Evolutionary conservation across 2,888 invertebrate genomes (phyloP).

Genomic region (Leucania comma): DNA sequence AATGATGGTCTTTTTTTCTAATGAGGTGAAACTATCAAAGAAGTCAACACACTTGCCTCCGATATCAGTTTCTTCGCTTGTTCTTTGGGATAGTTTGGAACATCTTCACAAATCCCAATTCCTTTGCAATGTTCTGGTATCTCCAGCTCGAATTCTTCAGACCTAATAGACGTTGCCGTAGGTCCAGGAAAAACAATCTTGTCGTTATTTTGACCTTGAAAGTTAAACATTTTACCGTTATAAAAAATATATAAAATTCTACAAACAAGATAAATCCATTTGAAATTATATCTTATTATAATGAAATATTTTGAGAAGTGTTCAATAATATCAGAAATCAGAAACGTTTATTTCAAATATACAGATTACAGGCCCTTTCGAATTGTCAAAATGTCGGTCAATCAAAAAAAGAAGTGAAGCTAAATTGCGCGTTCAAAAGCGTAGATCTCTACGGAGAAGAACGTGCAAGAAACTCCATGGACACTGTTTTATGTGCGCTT

Average conservation of each 20-base stretch:
- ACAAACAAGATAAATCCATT: neutral
- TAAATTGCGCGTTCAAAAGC: too few relatives aligned
- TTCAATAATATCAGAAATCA: neutral
- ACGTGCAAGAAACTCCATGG: too few relatives aligned
- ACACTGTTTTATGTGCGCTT: too few relatives aligned
- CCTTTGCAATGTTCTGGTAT: slow-evolving; percentile 69
- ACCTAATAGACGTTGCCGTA: slow-evolving; percentile 61
- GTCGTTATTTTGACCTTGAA: slow-evolving; percentile 63
- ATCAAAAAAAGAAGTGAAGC: too few relatives aligned
- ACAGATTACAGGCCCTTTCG: too few relatives aligned
- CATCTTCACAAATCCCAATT: slow-evolving; percentile 75
- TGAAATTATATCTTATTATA: neutral
- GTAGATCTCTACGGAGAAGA: too few relatives aligned
- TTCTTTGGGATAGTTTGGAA: slow-evolving; percentile 78
- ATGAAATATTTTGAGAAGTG: slow-evolving; percentile 16
- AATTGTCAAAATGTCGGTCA: too few relatives aligned
- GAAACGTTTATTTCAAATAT: too few relatives aligned
- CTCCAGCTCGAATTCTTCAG: slow-evolving; percentile 57
- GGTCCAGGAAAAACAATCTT: slow-evolving; percentile 80
- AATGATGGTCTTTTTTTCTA: too few relatives aligned
- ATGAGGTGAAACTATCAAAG: neutral
- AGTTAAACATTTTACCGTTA: neutral
- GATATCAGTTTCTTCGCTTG: slow-evolving; percentile 67
- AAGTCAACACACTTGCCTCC: slow-evolving; percentile 60
- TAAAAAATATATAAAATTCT: neutral